Evolutionary conservation across 2,113 vertebrate genomes (phyloP).

Genomic region (Puntigrus tetrazona): DNA sequence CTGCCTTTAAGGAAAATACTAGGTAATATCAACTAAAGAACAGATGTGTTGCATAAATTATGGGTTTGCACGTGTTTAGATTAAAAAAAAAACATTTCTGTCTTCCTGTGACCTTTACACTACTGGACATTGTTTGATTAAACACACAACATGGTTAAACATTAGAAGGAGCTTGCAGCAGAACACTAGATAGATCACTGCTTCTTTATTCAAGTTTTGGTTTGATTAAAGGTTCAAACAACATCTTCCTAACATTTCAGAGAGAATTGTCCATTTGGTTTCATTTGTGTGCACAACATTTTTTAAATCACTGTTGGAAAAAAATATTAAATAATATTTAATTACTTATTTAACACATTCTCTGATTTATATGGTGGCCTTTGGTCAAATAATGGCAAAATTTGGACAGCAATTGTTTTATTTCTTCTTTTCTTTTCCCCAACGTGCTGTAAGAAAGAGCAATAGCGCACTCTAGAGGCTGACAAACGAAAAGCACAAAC

Average conservation of each 20-base stretch:
- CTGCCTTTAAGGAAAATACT: not conserved
- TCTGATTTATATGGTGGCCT: not conserved
- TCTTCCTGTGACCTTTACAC: slow-evolving; percentile 37
- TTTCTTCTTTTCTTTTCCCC: not conserved
- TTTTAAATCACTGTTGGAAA: not conserved
- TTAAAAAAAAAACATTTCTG: not conserved
- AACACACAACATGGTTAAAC: slow-evolving; percentile 33
- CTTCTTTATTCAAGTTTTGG: not conserved
- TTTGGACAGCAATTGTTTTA: not conserved
- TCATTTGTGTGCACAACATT: not conserved
- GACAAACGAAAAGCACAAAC: not conserved
- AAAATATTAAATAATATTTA: not conserved
- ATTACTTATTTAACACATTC: not conserved
- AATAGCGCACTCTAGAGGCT: slow-evolving; percentile 29
- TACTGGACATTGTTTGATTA: slow-evolving; percentile 29
- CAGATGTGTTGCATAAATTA: not conserved
- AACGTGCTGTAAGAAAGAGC: not conserved
- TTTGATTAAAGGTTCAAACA: not conserved
- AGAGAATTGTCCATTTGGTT: not conserved
- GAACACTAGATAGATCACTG: not conserved
- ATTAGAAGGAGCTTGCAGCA: slow-evolving; percentile 28
- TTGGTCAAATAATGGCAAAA: not conserved
- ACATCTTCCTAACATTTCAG: not conserved
- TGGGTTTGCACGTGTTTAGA: not conserved
- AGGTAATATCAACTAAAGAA: not conserved